Evolutionary conservation across 2,797 vertebrate species (phyloP).

Genomic region (Acridotheres tristis): DNA sequence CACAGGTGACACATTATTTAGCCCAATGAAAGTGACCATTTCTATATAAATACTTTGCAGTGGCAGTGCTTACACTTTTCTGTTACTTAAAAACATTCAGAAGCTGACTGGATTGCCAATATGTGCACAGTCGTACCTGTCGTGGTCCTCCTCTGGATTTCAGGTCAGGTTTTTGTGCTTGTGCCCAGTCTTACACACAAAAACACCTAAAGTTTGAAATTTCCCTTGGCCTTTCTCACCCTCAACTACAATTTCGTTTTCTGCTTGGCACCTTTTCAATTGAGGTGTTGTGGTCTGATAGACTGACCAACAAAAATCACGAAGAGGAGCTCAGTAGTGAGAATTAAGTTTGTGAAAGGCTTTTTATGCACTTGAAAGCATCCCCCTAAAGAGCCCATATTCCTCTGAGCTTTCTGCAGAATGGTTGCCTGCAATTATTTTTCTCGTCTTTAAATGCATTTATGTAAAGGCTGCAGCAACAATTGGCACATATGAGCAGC

Average conservation of each 20-base stretch:
- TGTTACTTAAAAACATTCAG: neutral
- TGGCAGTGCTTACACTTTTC: neutral
- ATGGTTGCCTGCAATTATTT: conserved; percentile 28
- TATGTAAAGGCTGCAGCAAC: conserved; percentile 18
- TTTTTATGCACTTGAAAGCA: neutral
- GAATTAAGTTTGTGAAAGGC: neutral
- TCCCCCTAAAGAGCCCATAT: neutral
- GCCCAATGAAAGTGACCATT: neutral
- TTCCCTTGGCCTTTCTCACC: neutral
- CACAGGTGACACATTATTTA: neutral
- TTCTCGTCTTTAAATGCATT: conserved; percentile 36
- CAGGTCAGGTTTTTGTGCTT: neutral
- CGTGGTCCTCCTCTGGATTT: neutral
- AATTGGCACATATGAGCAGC: conserved; percentile 68
- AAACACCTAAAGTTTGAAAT: neutral
- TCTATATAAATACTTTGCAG: neutral
- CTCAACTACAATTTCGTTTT: neutral
- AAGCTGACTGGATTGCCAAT: neutral
- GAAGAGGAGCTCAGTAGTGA: neutral
- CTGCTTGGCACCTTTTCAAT: neutral
- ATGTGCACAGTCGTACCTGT: too few relatives aligned
- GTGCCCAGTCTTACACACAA: neutral
- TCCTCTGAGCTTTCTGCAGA: conserved; percentile 1
- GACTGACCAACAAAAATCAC: neutral
- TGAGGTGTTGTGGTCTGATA: neutral